A percentile compares a stretch with the other conserved stretches of the same genome.
Evolutionary conservation across 2,888 invertebrate species (phyloP).

Genomic region (Blomia tropicalis): DNA sequence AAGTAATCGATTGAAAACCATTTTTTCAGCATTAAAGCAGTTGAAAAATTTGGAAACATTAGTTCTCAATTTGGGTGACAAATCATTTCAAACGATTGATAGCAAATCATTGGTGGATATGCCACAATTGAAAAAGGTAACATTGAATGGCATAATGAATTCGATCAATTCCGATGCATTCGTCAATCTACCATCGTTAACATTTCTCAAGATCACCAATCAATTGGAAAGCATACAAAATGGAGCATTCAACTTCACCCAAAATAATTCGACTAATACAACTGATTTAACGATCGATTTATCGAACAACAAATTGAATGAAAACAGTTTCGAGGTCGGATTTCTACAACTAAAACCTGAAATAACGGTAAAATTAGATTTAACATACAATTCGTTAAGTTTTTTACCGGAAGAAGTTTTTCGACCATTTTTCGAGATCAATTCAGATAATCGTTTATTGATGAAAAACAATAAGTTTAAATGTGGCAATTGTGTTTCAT

Average conservation of each 20-base stretch:
- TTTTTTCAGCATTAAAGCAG: neutral
- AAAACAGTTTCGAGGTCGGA: neutral
- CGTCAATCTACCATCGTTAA: neutral
- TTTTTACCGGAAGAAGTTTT: neutral
- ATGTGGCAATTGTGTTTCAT: slow-evolving; percentile 3
- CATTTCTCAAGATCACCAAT: neutral
- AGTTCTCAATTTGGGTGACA: neutral
- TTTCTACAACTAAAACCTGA: neutral
- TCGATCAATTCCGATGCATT: neutral
- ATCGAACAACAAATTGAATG: slow-evolving; percentile 8
- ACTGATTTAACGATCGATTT: neutral
- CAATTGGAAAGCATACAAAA: neutral
- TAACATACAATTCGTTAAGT: neutral
- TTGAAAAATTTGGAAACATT: neutral
- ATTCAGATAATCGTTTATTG: neutral
- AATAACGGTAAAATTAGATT: neutral
- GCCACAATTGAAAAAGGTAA: neutral
- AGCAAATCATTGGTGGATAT: neutral
- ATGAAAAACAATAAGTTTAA: slow-evolving; percentile 1
- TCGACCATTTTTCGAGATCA: slow-evolving; percentile 1
- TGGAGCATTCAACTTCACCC: neutral
- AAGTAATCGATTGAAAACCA: neutral
- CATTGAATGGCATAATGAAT: neutral
- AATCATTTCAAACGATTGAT: neutral
- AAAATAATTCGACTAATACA: neutral